Percentiles rank a stretch among this genome's conserved stretches.
Conservation (phyloP, 1,140 invertebrate species). For the Charaxes varanes region DNA sequence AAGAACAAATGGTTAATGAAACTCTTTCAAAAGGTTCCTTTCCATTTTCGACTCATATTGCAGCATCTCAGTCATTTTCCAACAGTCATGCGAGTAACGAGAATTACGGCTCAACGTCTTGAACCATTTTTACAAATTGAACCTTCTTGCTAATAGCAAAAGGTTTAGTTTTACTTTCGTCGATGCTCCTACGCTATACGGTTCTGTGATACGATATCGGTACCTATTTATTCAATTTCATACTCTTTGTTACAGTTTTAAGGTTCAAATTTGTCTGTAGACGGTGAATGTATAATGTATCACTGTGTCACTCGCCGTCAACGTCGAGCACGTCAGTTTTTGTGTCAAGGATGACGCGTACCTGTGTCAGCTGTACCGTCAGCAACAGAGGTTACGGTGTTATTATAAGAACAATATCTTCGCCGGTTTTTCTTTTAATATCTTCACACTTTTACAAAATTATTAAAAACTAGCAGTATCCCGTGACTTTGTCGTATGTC, state of each 20-base stretch:
- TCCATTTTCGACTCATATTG: slow-evolving; percentile 12
- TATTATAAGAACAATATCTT: slow-evolving; percentile 11
- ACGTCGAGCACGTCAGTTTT: slow-evolving; percentile 21
- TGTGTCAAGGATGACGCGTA: slow-evolving; percentile 29
- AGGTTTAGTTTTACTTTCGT: not conserved
- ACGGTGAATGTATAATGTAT: slow-evolving; percentile 4
- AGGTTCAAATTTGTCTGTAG: slow-evolving; percentile 6
- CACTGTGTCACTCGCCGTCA: slow-evolving; percentile 18
- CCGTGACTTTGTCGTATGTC: too few relatives aligned
- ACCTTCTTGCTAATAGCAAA: not conserved
- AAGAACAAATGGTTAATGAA: too few relatives aligned
- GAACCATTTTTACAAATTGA: not conserved
- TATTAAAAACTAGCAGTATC: too few relatives aligned
- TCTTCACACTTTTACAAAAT: too few relatives aligned
- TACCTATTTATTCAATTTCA: not conserved
- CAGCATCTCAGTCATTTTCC: slow-evolving; percentile 16
- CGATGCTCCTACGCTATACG: not conserved
- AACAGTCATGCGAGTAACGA: slow-evolving; percentile 12
- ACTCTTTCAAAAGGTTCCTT: slow-evolving; percentile 19
- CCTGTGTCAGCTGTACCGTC: slow-evolving; percentile 23
- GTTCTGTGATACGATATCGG: not conserved
- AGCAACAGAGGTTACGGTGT: slow-evolving; percentile 16
- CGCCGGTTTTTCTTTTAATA: not conserved
- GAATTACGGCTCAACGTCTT: slow-evolving; percentile 5
- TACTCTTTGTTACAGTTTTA: not conserved